These are phyloP conservation scores for Vollenhovia emeryi DNA, from an alignment of 1,140 invertebrate genomes.

Conservation along the genomic window DNA sequence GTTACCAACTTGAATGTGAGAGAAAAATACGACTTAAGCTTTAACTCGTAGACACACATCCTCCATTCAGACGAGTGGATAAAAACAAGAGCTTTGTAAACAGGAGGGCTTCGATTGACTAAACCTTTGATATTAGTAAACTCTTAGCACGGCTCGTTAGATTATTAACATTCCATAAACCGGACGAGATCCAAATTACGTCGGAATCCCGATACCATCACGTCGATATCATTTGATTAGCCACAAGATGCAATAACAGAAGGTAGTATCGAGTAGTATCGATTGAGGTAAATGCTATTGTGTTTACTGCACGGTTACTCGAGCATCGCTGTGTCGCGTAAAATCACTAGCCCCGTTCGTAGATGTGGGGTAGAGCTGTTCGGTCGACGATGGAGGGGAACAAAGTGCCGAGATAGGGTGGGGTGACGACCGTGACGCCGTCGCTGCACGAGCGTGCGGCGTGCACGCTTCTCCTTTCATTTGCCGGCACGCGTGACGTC, in stretches of 20 bases:
- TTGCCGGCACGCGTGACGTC: conserved; percentile 37
- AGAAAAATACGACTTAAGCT: not conserved
- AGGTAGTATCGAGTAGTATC: not conserved
- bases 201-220: conserved; percentile 8
- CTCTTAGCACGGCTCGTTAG: not conserved
- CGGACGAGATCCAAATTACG: not conserved
- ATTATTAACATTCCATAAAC: conserved; percentile 36
- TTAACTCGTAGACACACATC: not conserved
- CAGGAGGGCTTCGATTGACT: not conserved
- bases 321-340: conserved; percentile 40
- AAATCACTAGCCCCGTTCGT: conserved; percentile 43
- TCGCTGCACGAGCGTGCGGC: conserved; percentile 32
- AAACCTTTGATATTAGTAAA: not conserved
- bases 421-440: conserved; percentile 29
- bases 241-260: conserved; percentile 11
- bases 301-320: conserved; percentile 39
- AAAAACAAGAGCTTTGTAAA: not conserved
- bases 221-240: conserved; percentile 53
- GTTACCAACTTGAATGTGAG: no score
- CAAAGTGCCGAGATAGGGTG: not conserved
- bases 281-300: conserved; percentile 31
- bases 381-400: not conserved
- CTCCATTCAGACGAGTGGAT: no score
- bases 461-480: conserved; percentile 56
- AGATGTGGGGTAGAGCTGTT: conserved; percentile 43